Percentiles rank a stretch among this genome's conserved stretches.
Evolutionary conservation across 2,113 vertebrate species (phyloP).

Genomic region (Rhabdornis inornatus): DNA sequence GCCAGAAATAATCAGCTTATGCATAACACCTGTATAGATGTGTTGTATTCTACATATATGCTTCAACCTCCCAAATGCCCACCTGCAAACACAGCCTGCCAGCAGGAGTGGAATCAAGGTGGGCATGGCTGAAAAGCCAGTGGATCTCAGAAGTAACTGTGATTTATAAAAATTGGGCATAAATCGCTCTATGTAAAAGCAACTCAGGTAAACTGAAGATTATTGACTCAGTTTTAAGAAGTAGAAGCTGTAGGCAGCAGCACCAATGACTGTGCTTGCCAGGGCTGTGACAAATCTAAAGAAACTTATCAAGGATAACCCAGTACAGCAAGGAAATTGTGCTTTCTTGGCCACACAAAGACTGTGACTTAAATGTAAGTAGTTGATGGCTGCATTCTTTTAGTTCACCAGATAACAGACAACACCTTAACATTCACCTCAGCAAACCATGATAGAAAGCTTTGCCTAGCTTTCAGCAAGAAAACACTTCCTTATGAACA

Average conservation of each 20-base stretch:
- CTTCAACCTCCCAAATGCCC: not conserved
- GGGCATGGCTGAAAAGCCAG: not conserved
- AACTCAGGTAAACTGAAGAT: not conserved
- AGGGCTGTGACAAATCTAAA: not conserved
- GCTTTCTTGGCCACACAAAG: not conserved
- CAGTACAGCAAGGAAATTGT: not conserved
- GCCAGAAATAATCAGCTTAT: not conserved
- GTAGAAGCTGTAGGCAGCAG: not conserved
- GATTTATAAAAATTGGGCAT: not conserved
- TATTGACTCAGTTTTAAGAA: not conserved
- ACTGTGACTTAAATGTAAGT: not conserved
- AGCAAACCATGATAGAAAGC: not conserved
- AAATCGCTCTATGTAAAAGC: not conserved
- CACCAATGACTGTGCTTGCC: not conserved
- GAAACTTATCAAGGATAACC: not conserved
- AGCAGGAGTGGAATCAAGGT: not conserved
- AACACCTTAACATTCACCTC: not conserved
- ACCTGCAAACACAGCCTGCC: not conserved
- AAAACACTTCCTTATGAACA: not conserved
- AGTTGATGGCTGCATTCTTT: not conserved
- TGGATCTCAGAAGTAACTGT: not conserved
- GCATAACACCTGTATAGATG: rapidly evolving
- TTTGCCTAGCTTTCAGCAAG: not conserved
- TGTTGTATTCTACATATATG: not conserved
- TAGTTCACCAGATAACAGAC: not conserved